Evolutionary conservation across 35 echinoderm and acorn worm species (phyloP).

Genomic region (Apostichopus japonicus): DNA sequence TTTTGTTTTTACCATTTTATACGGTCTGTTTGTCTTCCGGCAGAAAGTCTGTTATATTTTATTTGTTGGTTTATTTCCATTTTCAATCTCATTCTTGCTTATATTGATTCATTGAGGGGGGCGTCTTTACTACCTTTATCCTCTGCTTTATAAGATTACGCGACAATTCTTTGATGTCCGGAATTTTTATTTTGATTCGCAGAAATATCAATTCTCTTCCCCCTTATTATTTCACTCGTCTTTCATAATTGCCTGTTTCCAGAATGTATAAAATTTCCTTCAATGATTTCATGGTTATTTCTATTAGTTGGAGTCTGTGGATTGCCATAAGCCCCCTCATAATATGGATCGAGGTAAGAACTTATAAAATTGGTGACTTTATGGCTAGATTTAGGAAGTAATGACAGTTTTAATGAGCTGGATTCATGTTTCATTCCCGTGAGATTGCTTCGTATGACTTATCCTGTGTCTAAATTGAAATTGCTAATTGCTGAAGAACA

Average conservation of each 20-base stretch:
- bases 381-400: background rate
- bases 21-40: too few species aligned
- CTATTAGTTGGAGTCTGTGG: background rate
- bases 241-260: background rate
- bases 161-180: background rate
- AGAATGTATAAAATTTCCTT: slow-evolving; percentile 3
- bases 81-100: background rate
- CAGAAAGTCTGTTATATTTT: too few species aligned
- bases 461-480: slow-evolving; percentile 1
- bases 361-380: background rate
- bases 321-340: background rate
- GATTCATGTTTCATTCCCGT: background rate
- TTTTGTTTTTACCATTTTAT: too few species aligned
- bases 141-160: background rate
- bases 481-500: background rate
- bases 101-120: background rate
- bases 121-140: background rate
- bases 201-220: background rate
- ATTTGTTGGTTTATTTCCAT: too few species aligned
- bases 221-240: background rate
- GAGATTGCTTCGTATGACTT: background rate
- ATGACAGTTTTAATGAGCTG: slow-evolving; percentile 14
- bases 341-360: background rate
- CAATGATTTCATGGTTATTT: background rate
- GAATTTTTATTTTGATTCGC: background rate